Conservation (phyloP, 2,888 invertebrate genomes). For the Drosophila kuntzei region DNA sequence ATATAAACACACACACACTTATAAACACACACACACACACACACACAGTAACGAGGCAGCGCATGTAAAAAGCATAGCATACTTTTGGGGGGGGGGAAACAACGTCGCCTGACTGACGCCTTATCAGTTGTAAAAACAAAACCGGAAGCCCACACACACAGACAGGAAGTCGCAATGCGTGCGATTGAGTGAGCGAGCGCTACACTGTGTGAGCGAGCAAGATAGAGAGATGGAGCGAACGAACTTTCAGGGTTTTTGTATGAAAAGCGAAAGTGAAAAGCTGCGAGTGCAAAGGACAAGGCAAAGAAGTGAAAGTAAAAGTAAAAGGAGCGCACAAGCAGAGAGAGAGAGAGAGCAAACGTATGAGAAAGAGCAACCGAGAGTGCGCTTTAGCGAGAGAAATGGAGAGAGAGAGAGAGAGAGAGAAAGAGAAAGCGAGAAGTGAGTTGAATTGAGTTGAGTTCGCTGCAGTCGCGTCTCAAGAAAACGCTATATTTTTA, state of each 20-base stretch:
- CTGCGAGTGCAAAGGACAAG: conserved; percentile 77
- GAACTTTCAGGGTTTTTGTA: conserved; percentile 74
- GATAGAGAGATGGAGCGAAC: conserved; percentile 31
- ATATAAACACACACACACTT: conserved; percentile 25
- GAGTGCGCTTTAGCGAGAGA: conserved; percentile 11
- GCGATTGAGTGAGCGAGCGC: conserved; percentile 32
- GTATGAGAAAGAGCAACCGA: neutral
- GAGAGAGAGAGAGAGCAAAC: conserved; percentile 17
- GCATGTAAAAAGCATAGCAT: conserved; percentile 60
- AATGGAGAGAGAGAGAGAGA: conserved; percentile 14
- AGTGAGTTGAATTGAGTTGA: conserved; percentile 29
- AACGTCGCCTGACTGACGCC: conserved; percentile 69
- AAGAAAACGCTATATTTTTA: conserved; percentile 73
- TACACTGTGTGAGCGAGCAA: conserved; percentile 13
- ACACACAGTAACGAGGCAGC: conserved; percentile 5
- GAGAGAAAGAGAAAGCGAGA: conserved; percentile 27
- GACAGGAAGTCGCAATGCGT: conserved; percentile 74
- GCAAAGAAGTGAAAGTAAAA: conserved; percentile 75
- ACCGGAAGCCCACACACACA: conserved; percentile 81
- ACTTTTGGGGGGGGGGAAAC: conserved; percentile 57
- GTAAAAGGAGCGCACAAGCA: conserved; percentile 36
- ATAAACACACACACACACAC: neutral
- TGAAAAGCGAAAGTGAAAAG: conserved; percentile 71
- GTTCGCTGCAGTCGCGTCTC: conserved; percentile 62
- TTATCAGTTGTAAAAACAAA: conserved; percentile 79